A percentile compares a stretch with the other conserved stretches of the same genome.
phyloP scores from a whole-genome alignment of 1,140 invertebrate genomes.

The Drosophila pandora region DNA sequence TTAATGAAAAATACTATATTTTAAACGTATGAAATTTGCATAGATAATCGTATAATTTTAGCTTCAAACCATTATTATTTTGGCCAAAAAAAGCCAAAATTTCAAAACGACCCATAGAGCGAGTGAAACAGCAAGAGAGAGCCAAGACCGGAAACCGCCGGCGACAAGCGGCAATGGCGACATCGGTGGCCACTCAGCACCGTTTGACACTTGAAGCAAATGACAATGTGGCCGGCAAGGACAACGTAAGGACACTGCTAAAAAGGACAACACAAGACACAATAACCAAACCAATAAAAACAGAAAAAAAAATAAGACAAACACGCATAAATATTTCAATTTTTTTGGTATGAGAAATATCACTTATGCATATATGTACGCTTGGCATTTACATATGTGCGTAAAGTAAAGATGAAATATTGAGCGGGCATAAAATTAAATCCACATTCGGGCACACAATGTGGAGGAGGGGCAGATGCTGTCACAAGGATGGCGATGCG shows the following conservation, averaged over 20 bases:
- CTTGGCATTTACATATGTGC: slow-evolving; percentile 39
- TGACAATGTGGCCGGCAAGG: slow-evolving; percentile 65
- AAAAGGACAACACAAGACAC: slow-evolving; percentile 39
- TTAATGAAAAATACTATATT: too few species aligned
- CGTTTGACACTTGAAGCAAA: slow-evolving; percentile 78
- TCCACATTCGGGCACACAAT: slow-evolving; percentile 53
- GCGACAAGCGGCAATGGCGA: slow-evolving; percentile 57
- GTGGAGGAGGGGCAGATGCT: neutral
- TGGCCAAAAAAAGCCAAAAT: neutral
- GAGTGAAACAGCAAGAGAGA: neutral
- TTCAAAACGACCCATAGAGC: neutral
- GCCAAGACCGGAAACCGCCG: slow-evolving; percentile 58
- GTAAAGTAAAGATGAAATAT: slow-evolving; percentile 65
- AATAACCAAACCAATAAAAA: slow-evolving; percentile 24
- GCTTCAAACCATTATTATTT: neutral
- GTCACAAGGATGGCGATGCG: too few species aligned
- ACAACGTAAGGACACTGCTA: slow-evolving; percentile 75
- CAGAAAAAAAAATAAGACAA: slow-evolving; percentile 17
- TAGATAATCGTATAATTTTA: too few species aligned
- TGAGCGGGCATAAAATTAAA: slow-evolving; percentile 68
- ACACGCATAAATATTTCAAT: slow-evolving; percentile 78
- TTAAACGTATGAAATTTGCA: too few species aligned
- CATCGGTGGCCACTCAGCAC: slow-evolving; percentile 73
- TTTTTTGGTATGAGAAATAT: slow-evolving; percentile 60
- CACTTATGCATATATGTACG: slow-evolving; percentile 49